A percentile compares a stretch with the other conserved stretches of the same genome.
Conservation (phyloP, 2,888 invertebrate species). For the Clostera curtula region DNA sequence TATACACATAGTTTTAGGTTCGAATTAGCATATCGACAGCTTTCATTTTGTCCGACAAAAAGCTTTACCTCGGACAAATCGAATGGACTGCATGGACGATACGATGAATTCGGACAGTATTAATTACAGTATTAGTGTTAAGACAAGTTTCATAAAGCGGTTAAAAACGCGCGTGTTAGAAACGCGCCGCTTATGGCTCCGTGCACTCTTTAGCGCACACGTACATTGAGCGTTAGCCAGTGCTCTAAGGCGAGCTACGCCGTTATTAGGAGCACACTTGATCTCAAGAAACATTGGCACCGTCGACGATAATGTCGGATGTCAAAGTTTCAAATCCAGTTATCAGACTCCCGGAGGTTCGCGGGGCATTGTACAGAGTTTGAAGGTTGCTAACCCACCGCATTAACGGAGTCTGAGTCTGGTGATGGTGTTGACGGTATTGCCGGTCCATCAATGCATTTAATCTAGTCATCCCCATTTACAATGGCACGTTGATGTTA, state of each 20-base stretch:
- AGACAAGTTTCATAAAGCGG: conserved; percentile 27
- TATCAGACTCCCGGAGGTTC: too few relatives aligned
- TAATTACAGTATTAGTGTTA: conserved; percentile 40
- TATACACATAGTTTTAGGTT: conserved; percentile 17
- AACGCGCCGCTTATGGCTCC: conserved; percentile 34
- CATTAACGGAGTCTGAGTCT: conserved; percentile 36
- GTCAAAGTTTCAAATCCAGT: too few relatives aligned
- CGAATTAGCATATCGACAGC: conserved; percentile 14
- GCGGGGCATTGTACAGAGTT: too few relatives aligned
- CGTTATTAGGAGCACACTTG: too few relatives aligned
- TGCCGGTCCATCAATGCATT: conserved; percentile 22
- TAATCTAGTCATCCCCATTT: conserved; percentile 14
- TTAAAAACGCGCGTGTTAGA: conserved; percentile 31
- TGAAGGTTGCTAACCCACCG: too few relatives aligned
- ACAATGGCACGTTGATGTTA: conserved; percentile 18
- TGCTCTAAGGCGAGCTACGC: too few relatives aligned
- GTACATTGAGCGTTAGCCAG: too few relatives aligned
- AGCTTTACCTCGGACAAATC: conserved; percentile 13
- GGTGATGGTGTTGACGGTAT: conserved; percentile 24
- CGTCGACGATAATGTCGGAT: too few relatives aligned
- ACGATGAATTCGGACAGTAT: conserved; percentile 41
- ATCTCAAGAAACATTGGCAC: too few relatives aligned
- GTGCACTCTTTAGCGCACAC: conserved; percentile 39
- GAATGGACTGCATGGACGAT: conserved; percentile 26
- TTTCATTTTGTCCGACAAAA: conserved; percentile 13